Conservation (phyloP, 1,140 invertebrate species). For the Drosophila dunni region DNA sequence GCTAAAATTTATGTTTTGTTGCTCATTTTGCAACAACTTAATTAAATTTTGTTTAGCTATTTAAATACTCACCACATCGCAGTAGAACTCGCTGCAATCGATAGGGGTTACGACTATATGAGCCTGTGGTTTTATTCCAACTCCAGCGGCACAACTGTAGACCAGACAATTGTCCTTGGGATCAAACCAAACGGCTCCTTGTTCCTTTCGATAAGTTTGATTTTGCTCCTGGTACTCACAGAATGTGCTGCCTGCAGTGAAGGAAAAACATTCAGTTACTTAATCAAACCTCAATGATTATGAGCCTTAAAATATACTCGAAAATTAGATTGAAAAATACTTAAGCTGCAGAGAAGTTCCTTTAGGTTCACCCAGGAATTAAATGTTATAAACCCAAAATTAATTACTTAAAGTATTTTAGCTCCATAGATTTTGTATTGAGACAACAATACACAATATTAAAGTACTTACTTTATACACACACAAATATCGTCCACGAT, state of each 20-base stretch:
- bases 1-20: no score
- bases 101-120: conserved; percentile 72
- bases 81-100: conserved; percentile 79
- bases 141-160: conserved; percentile 69
- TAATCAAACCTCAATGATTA: no score
- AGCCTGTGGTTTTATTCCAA: conserved; percentile 48
- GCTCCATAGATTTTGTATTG: neutral
- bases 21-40: no score
- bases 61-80: conserved; percentile 72
- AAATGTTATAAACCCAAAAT: no score
- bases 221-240: conserved; percentile 64
- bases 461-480: neutral
- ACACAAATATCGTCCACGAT: neutral
- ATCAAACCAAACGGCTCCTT: conserved; percentile 70
- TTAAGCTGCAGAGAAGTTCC: neutral
- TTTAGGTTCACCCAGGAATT: neutral
- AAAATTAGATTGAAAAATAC: no score
- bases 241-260: conserved; percentile 38
- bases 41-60: no score
- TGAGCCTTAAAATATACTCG: neutral
- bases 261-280: neutral
- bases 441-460: conserved; percentile 3
- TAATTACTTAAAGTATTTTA: neutral
- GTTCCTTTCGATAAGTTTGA: conserved; percentile 56
- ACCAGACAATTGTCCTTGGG: conserved; percentile 61